Evolutionary conservation across 2,113 vertebrate species (phyloP).

Genomic region (Silurus glanis): DNA sequence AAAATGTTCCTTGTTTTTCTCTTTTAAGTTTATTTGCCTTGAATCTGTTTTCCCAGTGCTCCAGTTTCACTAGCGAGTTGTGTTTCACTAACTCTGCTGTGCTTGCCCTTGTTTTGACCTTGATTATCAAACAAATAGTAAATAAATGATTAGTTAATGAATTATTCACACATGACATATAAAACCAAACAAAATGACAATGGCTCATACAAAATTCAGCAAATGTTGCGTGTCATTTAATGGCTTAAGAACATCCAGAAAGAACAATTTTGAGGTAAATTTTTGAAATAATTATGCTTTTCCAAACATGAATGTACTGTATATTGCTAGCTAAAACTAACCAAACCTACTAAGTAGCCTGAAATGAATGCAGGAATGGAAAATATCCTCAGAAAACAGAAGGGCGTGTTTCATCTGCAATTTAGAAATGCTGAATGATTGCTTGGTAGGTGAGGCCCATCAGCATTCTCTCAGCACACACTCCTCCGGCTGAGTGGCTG

Average conservation of each 20-base stretch:
- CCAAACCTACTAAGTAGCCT: neutral
- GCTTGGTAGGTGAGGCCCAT: slow-evolving; percentile 39
- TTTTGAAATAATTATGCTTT: neutral
- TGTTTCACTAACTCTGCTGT: neutral
- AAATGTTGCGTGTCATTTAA: neutral
- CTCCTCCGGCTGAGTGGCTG: slow-evolving; percentile 21
- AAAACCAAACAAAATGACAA: neutral
- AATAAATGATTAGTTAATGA: neutral
- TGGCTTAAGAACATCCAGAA: neutral
- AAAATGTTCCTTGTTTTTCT: neutral
- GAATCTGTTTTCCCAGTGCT: neutral
- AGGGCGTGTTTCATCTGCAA: neutral
- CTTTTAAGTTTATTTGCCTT: neutral
- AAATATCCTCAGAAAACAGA: neutral
- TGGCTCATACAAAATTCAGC: neutral
- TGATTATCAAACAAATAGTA: neutral
- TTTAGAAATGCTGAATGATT: slow-evolving; percentile 19
- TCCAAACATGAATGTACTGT: neutral
- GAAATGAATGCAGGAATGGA: slow-evolving; percentile 4
- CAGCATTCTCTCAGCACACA: slow-evolving; percentile 22
- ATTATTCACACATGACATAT: neutral
- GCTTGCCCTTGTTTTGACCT: neutral
- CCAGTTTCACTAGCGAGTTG: neutral
- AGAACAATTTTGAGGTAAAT: neutral
- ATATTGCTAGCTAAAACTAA: neutral